Conservation (phyloP, 1,140 invertebrate species). For the Ericerus pela region DNA sequence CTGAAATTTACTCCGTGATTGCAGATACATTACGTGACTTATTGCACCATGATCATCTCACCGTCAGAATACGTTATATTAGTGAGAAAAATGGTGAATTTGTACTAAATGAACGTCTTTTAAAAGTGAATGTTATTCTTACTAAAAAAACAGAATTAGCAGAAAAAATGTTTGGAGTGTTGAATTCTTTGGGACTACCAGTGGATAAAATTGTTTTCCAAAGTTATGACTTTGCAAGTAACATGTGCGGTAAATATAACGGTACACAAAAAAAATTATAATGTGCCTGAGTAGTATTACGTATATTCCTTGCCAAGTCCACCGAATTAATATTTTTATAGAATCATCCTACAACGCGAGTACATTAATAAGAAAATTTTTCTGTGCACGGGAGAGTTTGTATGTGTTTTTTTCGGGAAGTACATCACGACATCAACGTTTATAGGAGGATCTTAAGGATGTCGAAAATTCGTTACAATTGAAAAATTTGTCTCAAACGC, state of each 20-base stretch:
- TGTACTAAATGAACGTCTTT: constrained; percentile 12
- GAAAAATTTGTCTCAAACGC: constrained; percentile 3
- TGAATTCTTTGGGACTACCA: constrained; percentile 8
- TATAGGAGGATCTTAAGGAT: not conserved
- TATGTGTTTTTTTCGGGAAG: not conserved
- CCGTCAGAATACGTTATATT: constrained; percentile 10
- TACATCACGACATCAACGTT: constrained; percentile 1
- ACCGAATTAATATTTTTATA: constrained; percentile 9
- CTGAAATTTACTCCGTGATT: constrained; percentile 9
- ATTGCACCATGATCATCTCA: constrained; percentile 6
- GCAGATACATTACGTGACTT: constrained; percentile 9
- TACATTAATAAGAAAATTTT: constrained; percentile 7
- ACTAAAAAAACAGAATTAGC: constrained; percentile 12
- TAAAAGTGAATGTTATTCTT: constrained; percentile 13
- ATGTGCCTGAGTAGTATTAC: not conserved
- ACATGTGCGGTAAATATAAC: constrained; percentile 12
- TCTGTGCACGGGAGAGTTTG: not conserved
- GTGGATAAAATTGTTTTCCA: constrained; percentile 8
- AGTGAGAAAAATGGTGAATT: constrained; percentile 3
- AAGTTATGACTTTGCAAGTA: constrained; percentile 7
- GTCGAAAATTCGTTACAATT: constrained; percentile 6
- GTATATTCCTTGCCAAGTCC: not conserved
- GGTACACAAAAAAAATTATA: too few relatives aligned
- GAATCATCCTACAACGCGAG: constrained; percentile 1
- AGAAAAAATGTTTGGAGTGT: constrained; percentile 6